A percentile compares a stretch with the other conserved stretches of the same genome.
Evolutionary conservation across 2,797 vertebrate species (phyloP).

Genomic region (Tragelaphus oryx): DNA sequence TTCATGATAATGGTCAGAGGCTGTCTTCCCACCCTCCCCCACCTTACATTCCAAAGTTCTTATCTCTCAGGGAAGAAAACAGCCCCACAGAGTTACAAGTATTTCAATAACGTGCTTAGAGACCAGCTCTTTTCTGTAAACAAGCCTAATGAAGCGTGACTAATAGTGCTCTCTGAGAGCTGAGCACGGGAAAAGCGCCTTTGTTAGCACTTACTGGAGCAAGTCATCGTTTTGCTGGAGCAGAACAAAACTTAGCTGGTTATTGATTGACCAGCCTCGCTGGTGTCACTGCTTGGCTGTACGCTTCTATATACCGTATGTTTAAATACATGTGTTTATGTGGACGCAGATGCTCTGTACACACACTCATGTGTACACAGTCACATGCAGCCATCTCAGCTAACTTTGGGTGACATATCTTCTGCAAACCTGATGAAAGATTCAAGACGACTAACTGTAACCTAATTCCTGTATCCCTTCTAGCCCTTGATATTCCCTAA

Average conservation of each 20-base stretch:
- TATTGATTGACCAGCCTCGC: slow-evolving; percentile 56
- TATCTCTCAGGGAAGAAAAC: slow-evolving; percentile 68
- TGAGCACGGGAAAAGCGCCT: slow-evolving; percentile 69
- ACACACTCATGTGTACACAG: background rate
- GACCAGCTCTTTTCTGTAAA: slow-evolving; percentile 79
- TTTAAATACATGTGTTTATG: background rate
- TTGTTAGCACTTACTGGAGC: slow-evolving; percentile 76
- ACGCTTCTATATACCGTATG: background rate
- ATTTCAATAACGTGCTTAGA: slow-evolving; percentile 77
- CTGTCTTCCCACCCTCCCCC: slow-evolving; percentile 7
- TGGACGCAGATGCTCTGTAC: background rate
- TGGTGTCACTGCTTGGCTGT: background rate
- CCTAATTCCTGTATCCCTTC: background rate
- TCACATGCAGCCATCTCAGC: background rate
- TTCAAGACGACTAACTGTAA: background rate
- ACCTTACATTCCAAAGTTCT: slow-evolving; percentile 66
- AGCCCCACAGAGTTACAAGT: slow-evolving; percentile 70
- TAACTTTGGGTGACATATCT: background rate
- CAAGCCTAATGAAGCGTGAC: slow-evolving; percentile 79
- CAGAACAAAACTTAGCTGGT: slow-evolving; percentile 69
- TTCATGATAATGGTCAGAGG: slow-evolving; percentile 30
- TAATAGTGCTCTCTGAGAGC: slow-evolving; percentile 71
- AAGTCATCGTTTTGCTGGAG: slow-evolving; percentile 63
- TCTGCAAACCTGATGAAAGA: background rate
- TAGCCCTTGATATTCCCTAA: background rate